Evolutionary conservation across 1,140 invertebrate species (phyloP), one percentile per base, ranked within the genome.

Genomic region (Drosophila parvula): DNA sequence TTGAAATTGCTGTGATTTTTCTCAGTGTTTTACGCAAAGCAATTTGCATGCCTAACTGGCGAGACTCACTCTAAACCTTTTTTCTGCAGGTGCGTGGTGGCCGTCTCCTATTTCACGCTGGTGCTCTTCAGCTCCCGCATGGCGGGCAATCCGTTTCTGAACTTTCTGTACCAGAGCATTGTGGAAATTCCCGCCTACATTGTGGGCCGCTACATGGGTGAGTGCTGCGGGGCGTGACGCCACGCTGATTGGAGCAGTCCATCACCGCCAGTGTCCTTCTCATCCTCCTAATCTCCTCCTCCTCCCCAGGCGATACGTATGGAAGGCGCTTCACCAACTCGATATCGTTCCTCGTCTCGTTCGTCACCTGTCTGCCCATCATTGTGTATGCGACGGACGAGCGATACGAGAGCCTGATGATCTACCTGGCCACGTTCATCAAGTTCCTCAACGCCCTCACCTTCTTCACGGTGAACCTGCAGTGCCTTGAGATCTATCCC

Each of bases 401-500:
- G 92, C 91, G 91, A 41, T 94, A 55, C 89, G 92, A 92, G 50
- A 45, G 3, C 16, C 30, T 88, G n/a, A 76, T 88, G 53, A 93
- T 92, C 44, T 78, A 86, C 10, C 67, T 95, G 75, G 93, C 93
- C 22, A 92, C 95, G 18, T 85, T 94, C 51, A 94, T 94, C 44
- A 95, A 95, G 81, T 94, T 95, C 76, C 93, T 93, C 43, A 93
- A 94, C 55, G 94, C 94, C 5, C 89, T 95, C 5, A 92, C 94
- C 10, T 96, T 95, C 90, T 94, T 95, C 79, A 93, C 94, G 10
- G 93, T 94, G 34, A 96, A 95, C 81, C 61, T 91, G 65, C 93
- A 95, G 74, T 94, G 93, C 51, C 93, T 95, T 73, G 95, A 96
- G 92, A 93, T 95, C 7, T 95, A 95, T 83, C 95, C 95, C 14